Evolutionary conservation across 2,113 vertebrate species (phyloP), one percentile per base, ranked within the genome.

Genomic region (Rhabdomys dilectus): DNA sequence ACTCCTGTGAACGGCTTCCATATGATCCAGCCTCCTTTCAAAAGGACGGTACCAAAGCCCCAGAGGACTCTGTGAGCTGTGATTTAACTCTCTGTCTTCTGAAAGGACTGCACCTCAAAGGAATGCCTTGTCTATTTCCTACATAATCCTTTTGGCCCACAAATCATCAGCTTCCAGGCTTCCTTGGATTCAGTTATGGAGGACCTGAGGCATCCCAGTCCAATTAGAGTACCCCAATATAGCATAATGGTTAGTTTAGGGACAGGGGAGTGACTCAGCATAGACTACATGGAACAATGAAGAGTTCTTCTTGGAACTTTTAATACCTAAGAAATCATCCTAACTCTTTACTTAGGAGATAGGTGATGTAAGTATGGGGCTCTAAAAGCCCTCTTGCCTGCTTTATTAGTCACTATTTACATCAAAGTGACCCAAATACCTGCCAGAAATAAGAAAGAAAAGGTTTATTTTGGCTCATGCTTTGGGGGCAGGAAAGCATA

Each of bases 1-100:
- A 48, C 1, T 53, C n/a, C 31, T 26, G 3, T 0, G 0, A 36
- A 13, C 42, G 11, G 19, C 10, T 17, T 7, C 84, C 26, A 12
- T 4, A 22, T 12, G 2, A 62, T 60, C 26, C 24, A 62, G 24
- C 70, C 51, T 75, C 42, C 56, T 29, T 82, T 81, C 51, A 5
- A 16, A 68, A 68, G 24, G 24, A 68, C 58, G 36, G 10, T 29
- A 58, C 8, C 51, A 45, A 7, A 8, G 8, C 10, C 36, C 3
- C 2, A 72, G 51, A 73, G 31, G 81, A 24, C 24, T 70, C 2
- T 36, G 45, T 0, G 5, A 34, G 15, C 64, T 68, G 36, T 45
- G 29, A 62, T 76, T 91, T 29, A 12, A 19, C 45, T 22, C 36
- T 15, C 3, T n/a, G 34, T 80, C 48, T 91, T 42, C 77, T 82